Percentiles rank a stretch among this genome's conserved stretches.
phyloP scores from a whole-genome alignment of 1,140 invertebrate species.

The Lysiphlebus fabarum region DNA sequence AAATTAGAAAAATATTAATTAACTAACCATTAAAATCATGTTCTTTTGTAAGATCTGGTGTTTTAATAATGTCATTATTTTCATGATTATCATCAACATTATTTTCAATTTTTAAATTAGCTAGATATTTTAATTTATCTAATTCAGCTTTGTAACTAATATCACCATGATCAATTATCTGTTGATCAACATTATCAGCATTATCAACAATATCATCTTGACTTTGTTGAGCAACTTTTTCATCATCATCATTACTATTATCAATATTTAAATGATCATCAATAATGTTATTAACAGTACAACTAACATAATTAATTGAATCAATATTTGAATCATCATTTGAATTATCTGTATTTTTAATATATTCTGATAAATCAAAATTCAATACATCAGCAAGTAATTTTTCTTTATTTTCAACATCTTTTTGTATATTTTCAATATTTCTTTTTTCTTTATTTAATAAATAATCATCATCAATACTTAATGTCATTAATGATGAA shows the following conservation, averaged over 20 bases:
- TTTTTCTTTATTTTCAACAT: constrained; percentile 59
- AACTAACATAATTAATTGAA: constrained; percentile 30
- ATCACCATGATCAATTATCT: too few species aligned
- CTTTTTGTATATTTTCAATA: constrained; percentile 55
- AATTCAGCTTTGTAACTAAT: constrained; percentile 46
- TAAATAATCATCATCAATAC: constrained; percentile 45
- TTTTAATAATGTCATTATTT: not conserved
- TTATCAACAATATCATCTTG: constrained; percentile 23
- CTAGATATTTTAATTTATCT: constrained; percentile 41
- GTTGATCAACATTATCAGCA: constrained; percentile 24
- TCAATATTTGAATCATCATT: constrained; percentile 27
- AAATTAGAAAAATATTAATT: not conserved
- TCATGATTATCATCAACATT: too few species aligned
- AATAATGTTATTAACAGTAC: constrained; percentile 27
- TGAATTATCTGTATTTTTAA: constrained; percentile 35
- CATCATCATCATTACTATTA: constrained; percentile 6
- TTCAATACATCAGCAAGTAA: constrained; percentile 54
- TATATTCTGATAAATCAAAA: constrained; percentile 53
- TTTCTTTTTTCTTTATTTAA: constrained; percentile 48
- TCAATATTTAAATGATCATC: constrained; percentile 23
- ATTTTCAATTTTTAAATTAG: too few species aligned
- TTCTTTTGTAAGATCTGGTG: constrained; percentile 22
- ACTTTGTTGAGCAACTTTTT: constrained; percentile 26
- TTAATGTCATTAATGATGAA: constrained; percentile 48
- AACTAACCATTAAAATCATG: constrained; percentile 42